Percentiles rank a stretch among this genome's conserved stretches.
phyloP scores from a whole-genome alignment of 2,113 vertebrate species.

The Tylochromis polylepis region DNA sequence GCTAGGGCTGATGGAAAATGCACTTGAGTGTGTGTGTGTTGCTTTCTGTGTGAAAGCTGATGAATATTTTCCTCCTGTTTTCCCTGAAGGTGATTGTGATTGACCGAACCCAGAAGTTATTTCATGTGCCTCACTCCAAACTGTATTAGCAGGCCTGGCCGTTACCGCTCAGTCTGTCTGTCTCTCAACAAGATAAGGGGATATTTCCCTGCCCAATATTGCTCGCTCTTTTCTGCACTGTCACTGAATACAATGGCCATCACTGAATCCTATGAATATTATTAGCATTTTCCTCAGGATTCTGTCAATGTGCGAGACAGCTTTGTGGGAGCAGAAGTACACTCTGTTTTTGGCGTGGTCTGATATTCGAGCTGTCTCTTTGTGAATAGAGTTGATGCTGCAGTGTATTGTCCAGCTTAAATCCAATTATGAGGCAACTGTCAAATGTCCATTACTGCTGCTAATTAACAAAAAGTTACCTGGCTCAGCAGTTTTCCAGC shows the following conservation, averaged over 20 bases:
- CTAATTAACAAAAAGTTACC: conserved; percentile 18
- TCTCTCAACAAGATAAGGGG: conserved; percentile 48
- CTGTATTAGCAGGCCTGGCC: conserved; percentile 15
- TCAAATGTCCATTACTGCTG: background rate
- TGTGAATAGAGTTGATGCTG: background rate
- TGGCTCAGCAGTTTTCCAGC: conserved; percentile 12
- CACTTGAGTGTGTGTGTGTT: background rate
- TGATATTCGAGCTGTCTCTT: conserved; percentile 9
- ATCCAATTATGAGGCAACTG: conserved; percentile 32
- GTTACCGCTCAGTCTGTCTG: conserved; percentile 12
- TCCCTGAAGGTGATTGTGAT: conserved; percentile 23
- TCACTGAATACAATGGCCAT: conserved; percentile 53
- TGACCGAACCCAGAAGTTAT: conserved; percentile 39
- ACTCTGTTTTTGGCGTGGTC: background rate
- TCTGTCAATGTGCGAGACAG: conserved; percentile 8
- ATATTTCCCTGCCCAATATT: conserved; percentile 40
- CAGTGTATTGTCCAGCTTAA: background rate
- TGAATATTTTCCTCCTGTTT: conserved; percentile 30
- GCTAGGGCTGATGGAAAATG: background rate
- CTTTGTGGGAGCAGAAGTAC: background rate
- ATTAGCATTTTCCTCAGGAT: conserved; percentile 42
- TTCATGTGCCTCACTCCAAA: conserved; percentile 53
- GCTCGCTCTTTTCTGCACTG: conserved; percentile 16
- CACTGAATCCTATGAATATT: conserved; percentile 54
- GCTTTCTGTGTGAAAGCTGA: conserved; percentile 4